Base-by-base conservation (phyloP, 2,113 vertebrate genomes). In the Thunnus thynnus region DNA sequence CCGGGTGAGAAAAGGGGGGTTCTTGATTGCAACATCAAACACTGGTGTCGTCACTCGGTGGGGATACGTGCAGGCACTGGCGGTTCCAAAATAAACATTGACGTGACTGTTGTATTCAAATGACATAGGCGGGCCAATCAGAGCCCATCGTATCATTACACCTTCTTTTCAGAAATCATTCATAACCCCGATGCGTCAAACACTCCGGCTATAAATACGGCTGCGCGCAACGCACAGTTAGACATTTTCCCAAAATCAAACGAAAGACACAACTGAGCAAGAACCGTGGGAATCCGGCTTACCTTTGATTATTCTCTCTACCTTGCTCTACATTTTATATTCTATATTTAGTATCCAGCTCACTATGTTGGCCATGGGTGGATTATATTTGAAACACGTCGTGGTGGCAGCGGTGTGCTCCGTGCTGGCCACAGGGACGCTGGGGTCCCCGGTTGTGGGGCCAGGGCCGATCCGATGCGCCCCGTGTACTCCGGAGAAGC, bases 401-500 rank as follows among this genome's bases (percentile, higher is more conserved):
- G 87, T 47, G 70, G 74, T 93, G 86, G 90, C 87, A 86, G 75
- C 88, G 83, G 6, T 89, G 87, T 92, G 86, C 91, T 90, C 89
- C 81, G 85, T 89, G 78, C 89, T 94, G 82, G 85, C 89, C 25
- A 82, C 91, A 30, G 86, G 73, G 75, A 83, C 76, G 36, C 76
- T 47, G 54, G 91, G 78, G 68, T 93, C 52, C 72, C 90, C 75
- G 84, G 85, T 76, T 27, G 12, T 76, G 90, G 88, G 44, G 72
- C 89, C 76, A 76, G 96, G 95, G 76, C 96, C 96, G 0, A 83
- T 97, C 88, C 96, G 83, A 51, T 99, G 98, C 72, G 96, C 96
- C 1, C 95, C 96, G 0, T 99, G 98, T 86, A 93, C 95, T 0
- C 86, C 90, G 4, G 97, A 99, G 88, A 94, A 69, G 87, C 83